Evolutionary conservation across 2,888 invertebrate species (phyloP), one percentile per base, ranked within the genome.

Genomic region (Epirrita christyi): DNA sequence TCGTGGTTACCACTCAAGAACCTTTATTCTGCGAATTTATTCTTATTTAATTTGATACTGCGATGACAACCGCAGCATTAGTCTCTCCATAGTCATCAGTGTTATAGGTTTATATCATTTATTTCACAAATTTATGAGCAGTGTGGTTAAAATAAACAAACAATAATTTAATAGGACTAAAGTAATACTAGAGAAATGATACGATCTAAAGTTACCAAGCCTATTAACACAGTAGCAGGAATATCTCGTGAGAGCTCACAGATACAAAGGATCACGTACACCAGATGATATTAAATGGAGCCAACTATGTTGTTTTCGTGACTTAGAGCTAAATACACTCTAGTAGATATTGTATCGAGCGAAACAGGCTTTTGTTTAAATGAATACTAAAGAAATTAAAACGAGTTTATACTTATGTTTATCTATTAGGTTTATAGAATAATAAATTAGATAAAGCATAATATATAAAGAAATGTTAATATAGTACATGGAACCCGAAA

Each of bases 301-400:
- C 73, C 74, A 76, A 81, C 79, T 81, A 86, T 82, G 80, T 75
- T 72, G 79, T 79, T 79, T 85, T 85, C 88, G 88, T 89, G 89
- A 86, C 88, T 84, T 71, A 61, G 38, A 61, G 50, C 48, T 61
- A 36, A 49, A 46, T 50, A 51, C 43, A 47, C 43, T 38, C 21
- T 21, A 15, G 44, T 49, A 11, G 7, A 50, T 59, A 42, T 49
- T 53, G 43, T 41, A 15, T 37, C 21, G 21, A 45, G 8, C 8
- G 9, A 29, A 44, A 29, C 47, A 42, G 42, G 47, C 34, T 54
- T 42, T 27, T 7, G 28, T 40, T 49, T 29, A 29, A 10, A 9
- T 32, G 32, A 32, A 32, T 32, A 10, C 8, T 8, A 32, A 32
- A 32, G 8, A 0, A 32, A 9, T 8, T 2, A 32, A 32, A 32